A percentile compares a stretch with the other conserved stretches of the same genome.
These are phyloP conservation scores for Lasioglossum leucozonium DNA, from an alignment of 2,888 invertebrate genomes.

Conservation along the genomic window DNA sequence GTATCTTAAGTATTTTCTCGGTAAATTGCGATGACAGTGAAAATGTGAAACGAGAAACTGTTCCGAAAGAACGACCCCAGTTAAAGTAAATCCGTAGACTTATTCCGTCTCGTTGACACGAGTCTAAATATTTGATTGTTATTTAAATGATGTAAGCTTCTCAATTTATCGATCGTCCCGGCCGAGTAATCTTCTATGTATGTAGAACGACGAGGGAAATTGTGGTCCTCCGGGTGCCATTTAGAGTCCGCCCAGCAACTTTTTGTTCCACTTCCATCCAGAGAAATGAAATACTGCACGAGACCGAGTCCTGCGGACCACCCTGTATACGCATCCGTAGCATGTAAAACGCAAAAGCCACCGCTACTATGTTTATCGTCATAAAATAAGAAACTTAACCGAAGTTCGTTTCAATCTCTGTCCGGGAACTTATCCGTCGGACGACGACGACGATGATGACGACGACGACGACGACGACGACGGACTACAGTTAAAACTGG, in stretches of 20 bases:
- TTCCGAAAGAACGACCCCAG: neutral
- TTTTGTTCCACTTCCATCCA: neutral
- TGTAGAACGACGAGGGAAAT: neutral
- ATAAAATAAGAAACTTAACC: neutral
- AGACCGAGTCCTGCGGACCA: neutral
- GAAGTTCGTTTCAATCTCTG: constrained; percentile 4
- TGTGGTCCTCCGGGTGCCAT: neutral
- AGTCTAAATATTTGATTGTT: neutral
- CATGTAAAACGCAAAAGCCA: neutral
- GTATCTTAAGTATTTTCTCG: neutral
- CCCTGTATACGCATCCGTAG: neutral
- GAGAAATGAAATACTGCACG: neutral
- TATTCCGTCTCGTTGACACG: neutral
- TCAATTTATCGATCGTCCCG: neutral
- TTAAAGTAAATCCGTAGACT: neutral
- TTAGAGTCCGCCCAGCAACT: neutral
- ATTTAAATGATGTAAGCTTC: neutral
- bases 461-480: neutral
- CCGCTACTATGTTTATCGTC: neutral
- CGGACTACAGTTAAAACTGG: neutral
- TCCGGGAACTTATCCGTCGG: neutral
- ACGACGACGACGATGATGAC: neutral
- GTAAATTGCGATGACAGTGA: neutral
- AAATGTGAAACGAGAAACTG: neutral
- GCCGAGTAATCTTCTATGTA: neutral